Percentiles rank a stretch among this genome's conserved stretches.
Evolutionary conservation across 2,888 invertebrate species (phyloP).

Genomic region (Lasioglossum oenotherae): DNA sequence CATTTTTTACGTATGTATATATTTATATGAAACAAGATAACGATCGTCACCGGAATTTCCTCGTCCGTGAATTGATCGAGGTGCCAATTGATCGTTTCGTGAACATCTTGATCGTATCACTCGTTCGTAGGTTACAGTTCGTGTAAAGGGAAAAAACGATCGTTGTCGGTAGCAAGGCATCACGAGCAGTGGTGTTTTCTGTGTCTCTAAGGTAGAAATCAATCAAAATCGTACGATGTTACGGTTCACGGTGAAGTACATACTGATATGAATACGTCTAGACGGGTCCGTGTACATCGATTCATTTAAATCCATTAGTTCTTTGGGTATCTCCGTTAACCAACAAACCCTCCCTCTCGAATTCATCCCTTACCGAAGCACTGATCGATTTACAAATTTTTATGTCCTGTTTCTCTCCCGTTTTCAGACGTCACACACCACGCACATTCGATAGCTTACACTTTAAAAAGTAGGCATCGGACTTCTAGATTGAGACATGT

Average conservation of each 20-base stretch:
- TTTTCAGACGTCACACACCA: conserved; percentile 22
- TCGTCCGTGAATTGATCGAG: conserved; percentile 33
- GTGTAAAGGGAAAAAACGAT: conserved; percentile 6
- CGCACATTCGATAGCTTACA: conserved; percentile 15
- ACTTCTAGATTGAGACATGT: conserved; percentile 32
- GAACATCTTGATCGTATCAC: conserved; percentile 35
- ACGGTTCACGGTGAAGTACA: conserved; percentile 15
- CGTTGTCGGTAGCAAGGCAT: conserved; percentile 11
- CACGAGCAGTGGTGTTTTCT: conserved; percentile 9
- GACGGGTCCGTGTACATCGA: conserved; percentile 18
- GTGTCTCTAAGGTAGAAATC: conserved; percentile 21
- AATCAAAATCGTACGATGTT: conserved; percentile 10
- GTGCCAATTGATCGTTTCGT: conserved; percentile 33
- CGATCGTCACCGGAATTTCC: conserved; percentile 24
- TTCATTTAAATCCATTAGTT: conserved; percentile 36
- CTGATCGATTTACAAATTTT: conserved; percentile 14
- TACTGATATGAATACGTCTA: conserved; percentile 27
- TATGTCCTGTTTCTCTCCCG: conserved; percentile 4
- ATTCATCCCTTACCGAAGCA: conserved; percentile 40
- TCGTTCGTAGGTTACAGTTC: conserved; percentile 38
- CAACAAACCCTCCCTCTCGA: conserved; percentile 21
- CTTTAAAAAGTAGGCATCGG: conserved; percentile 19
- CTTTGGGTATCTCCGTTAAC: conserved; percentile 32
- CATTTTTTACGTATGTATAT: neutral
- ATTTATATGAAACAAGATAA: conserved; percentile 9